These are phyloP conservation scores for Ditylenchus dipsaci DNA, from an alignment of 1,140 invertebrate species.

Conservation along the genomic window DNA sequence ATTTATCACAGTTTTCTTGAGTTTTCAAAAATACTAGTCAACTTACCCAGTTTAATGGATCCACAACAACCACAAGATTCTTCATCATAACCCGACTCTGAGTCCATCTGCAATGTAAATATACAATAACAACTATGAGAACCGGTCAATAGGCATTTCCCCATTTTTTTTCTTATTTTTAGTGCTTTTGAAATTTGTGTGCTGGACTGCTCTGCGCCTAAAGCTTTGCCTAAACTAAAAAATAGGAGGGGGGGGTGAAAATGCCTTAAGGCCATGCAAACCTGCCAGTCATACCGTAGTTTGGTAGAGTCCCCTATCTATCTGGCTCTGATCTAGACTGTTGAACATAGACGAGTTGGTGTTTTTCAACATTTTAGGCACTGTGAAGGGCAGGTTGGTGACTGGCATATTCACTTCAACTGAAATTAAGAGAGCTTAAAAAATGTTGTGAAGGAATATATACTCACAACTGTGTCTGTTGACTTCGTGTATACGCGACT, in stretches of 20 bases:
- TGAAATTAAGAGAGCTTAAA: not conserved
- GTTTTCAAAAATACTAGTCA: too few relatives aligned
- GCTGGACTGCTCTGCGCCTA: too few relatives aligned
- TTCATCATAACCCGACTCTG: constrained; percentile 37
- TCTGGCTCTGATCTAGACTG: constrained; percentile 43
- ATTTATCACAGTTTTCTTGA: too few relatives aligned
- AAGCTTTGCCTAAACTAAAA: too few relatives aligned
- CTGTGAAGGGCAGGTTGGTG: constrained; percentile 44
- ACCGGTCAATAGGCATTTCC: too few relatives aligned
- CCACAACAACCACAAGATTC: constrained; percentile 32
- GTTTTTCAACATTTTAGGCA: constrained; percentile 38
- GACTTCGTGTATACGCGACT: constrained; percentile 40
- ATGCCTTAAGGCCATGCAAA: too few relatives aligned
- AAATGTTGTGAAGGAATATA: not conserved
- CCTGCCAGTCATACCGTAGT: constrained; percentile 14
- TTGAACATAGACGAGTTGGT: constrained; percentile 45
- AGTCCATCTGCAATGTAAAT: constrained; percentile 12
- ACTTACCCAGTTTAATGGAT: constrained; percentile 29
- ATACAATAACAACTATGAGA: too few relatives aligned
- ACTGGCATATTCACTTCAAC: constrained; percentile 19
- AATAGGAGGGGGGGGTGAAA: too few relatives aligned
- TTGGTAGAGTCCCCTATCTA: constrained; percentile 50
- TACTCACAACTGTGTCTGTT: constrained; percentile 16
- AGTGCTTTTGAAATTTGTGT: too few relatives aligned
- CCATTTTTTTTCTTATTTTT: too few relatives aligned